Conservation (phyloP, 2,888 invertebrate genomes). For the Drosophila mimica region DNA sequence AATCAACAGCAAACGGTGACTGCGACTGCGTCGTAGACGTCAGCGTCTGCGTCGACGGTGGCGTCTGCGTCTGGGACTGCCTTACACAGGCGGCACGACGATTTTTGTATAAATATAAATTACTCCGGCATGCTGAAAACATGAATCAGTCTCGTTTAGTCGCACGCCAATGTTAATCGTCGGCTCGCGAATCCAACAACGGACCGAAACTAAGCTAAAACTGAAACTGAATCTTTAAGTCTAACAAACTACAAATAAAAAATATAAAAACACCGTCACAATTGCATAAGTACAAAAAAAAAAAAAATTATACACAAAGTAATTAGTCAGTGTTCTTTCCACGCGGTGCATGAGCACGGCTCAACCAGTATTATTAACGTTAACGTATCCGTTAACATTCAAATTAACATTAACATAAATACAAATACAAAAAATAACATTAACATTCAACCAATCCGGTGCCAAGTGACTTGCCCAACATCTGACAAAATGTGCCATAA, state of each 20-base stretch:
- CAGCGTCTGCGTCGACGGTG: constrained; percentile 6
- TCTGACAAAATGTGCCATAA: constrained; percentile 49
- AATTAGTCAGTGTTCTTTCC: constrained; percentile 18
- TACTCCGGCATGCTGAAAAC: constrained; percentile 56
- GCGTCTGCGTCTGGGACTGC: constrained; percentile 58
- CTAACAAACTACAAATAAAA: neutral
- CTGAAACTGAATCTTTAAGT: constrained; percentile 1
- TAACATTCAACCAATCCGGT: neutral
- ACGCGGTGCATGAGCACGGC: constrained; percentile 18
- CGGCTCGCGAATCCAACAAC: constrained; percentile 41
- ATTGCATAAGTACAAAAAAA: neutral
- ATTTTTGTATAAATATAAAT: constrained; percentile 79
- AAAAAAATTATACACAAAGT: neutral
- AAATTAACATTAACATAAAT: neutral
- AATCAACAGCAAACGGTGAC: constrained; percentile 12
- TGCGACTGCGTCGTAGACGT: constrained; percentile 1
- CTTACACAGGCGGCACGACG: constrained; percentile 47
- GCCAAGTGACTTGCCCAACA: constrained; percentile 26
- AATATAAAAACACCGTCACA: neutral
- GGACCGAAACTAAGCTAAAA: neutral
- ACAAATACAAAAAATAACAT: neutral
- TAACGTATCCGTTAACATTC: neutral
- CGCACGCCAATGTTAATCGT: constrained; percentile 77
- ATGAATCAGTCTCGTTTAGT: constrained; percentile 74
- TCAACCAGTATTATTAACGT: constrained; percentile 21